A percentile compares a stretch with the other conserved stretches of the same genome.
Conservation (phyloP, 2,113 vertebrate genomes). For the Caracal caracal region DNA sequence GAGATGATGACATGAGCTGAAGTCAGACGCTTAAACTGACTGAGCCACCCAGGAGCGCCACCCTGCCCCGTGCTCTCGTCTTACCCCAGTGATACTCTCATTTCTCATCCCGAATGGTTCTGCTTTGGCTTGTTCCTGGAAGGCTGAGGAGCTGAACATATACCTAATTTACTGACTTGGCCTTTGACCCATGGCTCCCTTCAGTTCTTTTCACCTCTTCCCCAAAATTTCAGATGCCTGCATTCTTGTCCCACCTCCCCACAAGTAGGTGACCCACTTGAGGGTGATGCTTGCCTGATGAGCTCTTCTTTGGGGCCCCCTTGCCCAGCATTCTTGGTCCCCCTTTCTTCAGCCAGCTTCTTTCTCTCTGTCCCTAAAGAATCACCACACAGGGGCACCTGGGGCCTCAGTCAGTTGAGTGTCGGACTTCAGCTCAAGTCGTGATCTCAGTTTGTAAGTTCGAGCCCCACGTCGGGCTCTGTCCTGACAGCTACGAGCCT, state of each 20-base stretch:
- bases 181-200: too few relatives aligned
- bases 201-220: neutral
- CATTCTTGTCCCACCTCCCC: neutral
- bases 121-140: neutral
- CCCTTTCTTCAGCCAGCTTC: neutral
- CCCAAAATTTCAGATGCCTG: neutral
- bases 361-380: neutral
- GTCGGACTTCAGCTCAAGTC: too few relatives aligned
- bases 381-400: neutral
- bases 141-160: neutral
- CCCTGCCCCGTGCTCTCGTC: neutral
- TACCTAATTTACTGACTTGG: neutral
- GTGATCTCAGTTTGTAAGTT: too few relatives aligned
- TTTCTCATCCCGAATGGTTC: neutral
- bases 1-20: too few relatives aligned
- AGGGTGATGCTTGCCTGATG: too few relatives aligned
- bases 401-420: too few relatives aligned
- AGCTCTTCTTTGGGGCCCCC: neutral
- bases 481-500: too few relatives aligned
- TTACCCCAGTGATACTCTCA: fast-evolving
- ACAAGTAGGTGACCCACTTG: fast-evolving
- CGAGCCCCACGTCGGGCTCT: too few relatives aligned
- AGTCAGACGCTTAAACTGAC: too few relatives aligned
- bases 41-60: too few relatives aligned
- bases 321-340: neutral